These are phyloP conservation scores for Pheosia gnoma DNA, from an alignment of 2,888 invertebrate species.

Conservation along the genomic window DNA sequence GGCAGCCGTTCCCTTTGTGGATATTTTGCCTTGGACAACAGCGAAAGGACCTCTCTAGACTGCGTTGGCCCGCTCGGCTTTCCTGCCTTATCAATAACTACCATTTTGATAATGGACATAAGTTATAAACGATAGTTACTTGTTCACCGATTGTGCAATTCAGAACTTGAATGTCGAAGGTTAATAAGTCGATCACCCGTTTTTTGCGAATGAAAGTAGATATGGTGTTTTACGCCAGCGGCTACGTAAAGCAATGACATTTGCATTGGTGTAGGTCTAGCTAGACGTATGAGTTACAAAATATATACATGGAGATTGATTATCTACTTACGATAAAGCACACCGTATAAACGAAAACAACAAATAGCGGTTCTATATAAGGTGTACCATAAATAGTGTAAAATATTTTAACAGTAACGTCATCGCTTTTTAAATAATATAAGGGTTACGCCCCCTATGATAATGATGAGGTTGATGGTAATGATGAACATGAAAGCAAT, in stretches of 20 bases:
- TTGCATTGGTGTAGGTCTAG: conserved; percentile 18
- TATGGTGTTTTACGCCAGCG: conserved; percentile 7
- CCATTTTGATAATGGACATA: background rate
- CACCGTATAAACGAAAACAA: too few species aligned
- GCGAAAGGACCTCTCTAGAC: too few species aligned
- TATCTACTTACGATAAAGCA: too few species aligned
- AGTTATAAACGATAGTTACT: conserved; percentile 21
- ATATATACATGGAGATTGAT: background rate
- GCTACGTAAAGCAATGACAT: conserved; percentile 1
- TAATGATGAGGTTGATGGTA: too few species aligned
- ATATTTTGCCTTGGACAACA: background rate
- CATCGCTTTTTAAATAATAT: too few species aligned
- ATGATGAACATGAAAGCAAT: too few species aligned
- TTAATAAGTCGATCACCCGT: conserved; percentile 20
- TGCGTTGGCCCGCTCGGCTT: conserved; percentile 19
- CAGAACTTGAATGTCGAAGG: conserved; percentile 33
- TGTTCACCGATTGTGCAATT: conserved; percentile 29
- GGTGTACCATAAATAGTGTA: too few species aligned
- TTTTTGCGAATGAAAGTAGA: conserved; percentile 22
- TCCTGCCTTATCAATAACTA: conserved; percentile 17
- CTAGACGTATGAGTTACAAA: conserved; percentile 15
- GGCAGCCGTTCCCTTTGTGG: conserved; percentile 3
- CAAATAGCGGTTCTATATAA: too few species aligned
- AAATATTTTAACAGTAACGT: too few species aligned
- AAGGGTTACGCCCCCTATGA: too few species aligned